These are phyloP conservation scores for Charina bottae DNA, from an alignment of 2,113 vertebrate species.

Conservation along the genomic window DNA sequence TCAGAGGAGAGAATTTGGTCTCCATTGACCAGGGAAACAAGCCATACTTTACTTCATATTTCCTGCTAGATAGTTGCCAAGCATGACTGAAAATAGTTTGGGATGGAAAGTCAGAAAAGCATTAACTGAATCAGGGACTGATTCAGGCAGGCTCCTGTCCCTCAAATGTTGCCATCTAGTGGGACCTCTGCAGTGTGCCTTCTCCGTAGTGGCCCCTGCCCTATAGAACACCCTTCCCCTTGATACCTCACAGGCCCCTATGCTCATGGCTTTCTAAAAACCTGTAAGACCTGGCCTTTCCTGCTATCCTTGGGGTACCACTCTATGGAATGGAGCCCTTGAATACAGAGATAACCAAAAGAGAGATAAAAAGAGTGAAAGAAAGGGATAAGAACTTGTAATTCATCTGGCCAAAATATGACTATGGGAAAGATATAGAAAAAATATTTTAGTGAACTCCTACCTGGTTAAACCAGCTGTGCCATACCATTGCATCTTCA, in stretches of 20 bases:
- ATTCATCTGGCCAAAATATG: background rate
- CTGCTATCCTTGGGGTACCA: background rate
- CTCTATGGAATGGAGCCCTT: background rate
- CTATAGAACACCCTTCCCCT: background rate
- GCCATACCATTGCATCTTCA: background rate
- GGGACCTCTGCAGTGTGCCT: background rate
- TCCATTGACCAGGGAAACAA: background rate
- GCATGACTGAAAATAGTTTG: background rate
- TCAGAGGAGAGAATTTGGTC: background rate
- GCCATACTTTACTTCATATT: background rate
- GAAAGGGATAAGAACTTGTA: background rate
- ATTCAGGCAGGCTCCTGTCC: background rate
- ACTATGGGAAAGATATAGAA: background rate
- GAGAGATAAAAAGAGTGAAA: background rate
- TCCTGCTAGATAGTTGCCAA: background rate
- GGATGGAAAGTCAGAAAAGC: background rate
- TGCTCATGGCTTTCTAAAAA: background rate
- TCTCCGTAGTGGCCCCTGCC: background rate
- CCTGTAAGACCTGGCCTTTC: background rate
- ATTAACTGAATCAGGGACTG: background rate
- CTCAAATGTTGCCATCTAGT: background rate
- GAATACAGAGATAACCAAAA: background rate
- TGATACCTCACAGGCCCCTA: background rate
- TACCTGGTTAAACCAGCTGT: conserved; percentile 1
- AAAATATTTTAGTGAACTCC: background rate